Evolutionary conservation across 2,888 invertebrate species (phyloP), one percentile per base, ranked within the genome.

Genomic region (Blastobasis lacticolella): DNA sequence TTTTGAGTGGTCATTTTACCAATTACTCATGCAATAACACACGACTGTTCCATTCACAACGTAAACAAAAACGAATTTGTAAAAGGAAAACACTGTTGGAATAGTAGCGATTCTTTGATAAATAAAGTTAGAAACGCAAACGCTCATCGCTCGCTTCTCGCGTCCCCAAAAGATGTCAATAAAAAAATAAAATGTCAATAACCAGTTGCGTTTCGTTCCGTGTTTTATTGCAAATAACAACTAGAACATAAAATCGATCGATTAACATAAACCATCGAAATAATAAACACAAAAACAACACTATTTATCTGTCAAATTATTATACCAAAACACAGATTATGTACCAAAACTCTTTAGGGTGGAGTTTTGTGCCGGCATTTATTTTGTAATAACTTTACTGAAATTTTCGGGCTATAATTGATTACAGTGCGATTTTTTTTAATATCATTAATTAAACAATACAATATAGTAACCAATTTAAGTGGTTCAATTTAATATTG

Each of bases 1-100:
- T 81, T 84, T 37, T 63, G 63, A 41, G 68, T 65, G 63, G 75
- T 75, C 83, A 85, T 85, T 48, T 45, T 43, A 43, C 46, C 10
- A 44, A 5, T 8, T 7, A 23, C 46, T 47, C 10, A 23, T 23
- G 23, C 23, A 23, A 43, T n/a, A 43, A 38, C 38, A 45, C 37
- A n/a, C 23, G 37, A 41, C 23, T 38, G 46, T 54, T 54, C 48
- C 49, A 54, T 54, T 51, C 51, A 54, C n/a, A 8, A 4, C 44
- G 9, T 45, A n/a, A 50, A 1, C 9, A 47, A 42, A n/a, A 40
- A 38, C 9, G 10, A 37, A 49, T 49, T 49, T 38, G 5, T 38
- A 9, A 9, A 44, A 37, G 5, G 37, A 10, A 45, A 49, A 6
- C 37, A 36, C 46, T 40, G 7, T 40, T 10, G 38, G 5, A 40